phyloP scores from a whole-genome alignment of 1,140 invertebrate species.

The Procambarus clarkii region DNA sequence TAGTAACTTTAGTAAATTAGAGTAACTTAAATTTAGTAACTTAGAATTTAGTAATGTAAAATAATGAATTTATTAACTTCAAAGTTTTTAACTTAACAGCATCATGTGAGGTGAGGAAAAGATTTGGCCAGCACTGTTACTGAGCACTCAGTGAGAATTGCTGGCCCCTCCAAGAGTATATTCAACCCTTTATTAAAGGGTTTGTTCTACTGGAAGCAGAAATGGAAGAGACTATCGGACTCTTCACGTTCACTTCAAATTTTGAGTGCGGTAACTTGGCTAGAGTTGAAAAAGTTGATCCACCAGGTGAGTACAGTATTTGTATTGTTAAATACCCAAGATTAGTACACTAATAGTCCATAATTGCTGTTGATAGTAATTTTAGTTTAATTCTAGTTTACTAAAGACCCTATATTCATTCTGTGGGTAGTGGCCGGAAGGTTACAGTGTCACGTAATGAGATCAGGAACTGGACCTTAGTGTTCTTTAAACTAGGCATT shows the following conservation, averaged over 20 bases:
- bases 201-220: neutral
- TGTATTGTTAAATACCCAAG: neutral
- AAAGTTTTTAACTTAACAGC: conserved; percentile 15
- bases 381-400: no score
- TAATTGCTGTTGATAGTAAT: no score
- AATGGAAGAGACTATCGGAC: conserved; percentile 55
- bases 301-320: conserved; percentile 43
- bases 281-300: conserved; percentile 55
- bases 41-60: no score
- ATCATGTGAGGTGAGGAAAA: conserved; percentile 34
- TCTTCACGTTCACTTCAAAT: conserved; percentile 60
- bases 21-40: no score
- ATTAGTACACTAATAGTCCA: neutral
- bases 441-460: no score
- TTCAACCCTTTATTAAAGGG: neutral
- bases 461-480: no score
- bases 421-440: no score
- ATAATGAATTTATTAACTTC: no score
- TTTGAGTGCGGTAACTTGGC: conserved; percentile 63
- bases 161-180: conserved; percentile 3
- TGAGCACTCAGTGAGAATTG: neutral
- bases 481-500: no score
- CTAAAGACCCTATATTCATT: no score
- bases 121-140: conserved; percentile 17
- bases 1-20: no score